phyloP scores from a whole-genome alignment of 2,888 invertebrate genomes.

The Metacarcinus magister region DNA sequence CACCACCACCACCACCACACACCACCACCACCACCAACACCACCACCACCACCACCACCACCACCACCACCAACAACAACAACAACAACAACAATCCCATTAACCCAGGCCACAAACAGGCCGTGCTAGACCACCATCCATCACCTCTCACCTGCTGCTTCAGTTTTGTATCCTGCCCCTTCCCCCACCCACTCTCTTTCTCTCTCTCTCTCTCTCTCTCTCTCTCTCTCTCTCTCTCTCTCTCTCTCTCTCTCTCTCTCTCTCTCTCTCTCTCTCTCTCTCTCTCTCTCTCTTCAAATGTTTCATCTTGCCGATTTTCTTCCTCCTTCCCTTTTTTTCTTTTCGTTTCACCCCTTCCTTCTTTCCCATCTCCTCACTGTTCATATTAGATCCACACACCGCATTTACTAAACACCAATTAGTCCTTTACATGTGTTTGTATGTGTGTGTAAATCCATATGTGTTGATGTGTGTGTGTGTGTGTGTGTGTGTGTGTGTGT shows the following conservation, averaged over 20 bases:
- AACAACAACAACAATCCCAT: background rate
- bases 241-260: conserved; percentile 21
- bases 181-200: background rate
- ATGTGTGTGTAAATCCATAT: too few species aligned
- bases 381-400: too few species aligned
- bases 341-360: too few species aligned
- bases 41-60: background rate
- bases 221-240: conserved; percentile 26
- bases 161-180: background rate
- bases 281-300: too few species aligned
- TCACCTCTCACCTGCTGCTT: background rate
- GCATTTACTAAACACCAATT: too few species aligned
- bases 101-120: conserved; percentile 3
- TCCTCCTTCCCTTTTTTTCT: too few species aligned
- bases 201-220: conserved; percentile 38
- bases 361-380: too few species aligned
- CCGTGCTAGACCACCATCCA: background rate
- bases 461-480: too few species aligned
- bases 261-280: too few species aligned
- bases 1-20: background rate
- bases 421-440: too few species aligned
- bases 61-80: background rate
- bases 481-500: too few species aligned
- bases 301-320: too few species aligned
- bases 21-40: background rate